Evolutionary conservation across 2,888 invertebrate genomes (phyloP).

Genomic region (Vannuccia rotundouncinata): DNA sequence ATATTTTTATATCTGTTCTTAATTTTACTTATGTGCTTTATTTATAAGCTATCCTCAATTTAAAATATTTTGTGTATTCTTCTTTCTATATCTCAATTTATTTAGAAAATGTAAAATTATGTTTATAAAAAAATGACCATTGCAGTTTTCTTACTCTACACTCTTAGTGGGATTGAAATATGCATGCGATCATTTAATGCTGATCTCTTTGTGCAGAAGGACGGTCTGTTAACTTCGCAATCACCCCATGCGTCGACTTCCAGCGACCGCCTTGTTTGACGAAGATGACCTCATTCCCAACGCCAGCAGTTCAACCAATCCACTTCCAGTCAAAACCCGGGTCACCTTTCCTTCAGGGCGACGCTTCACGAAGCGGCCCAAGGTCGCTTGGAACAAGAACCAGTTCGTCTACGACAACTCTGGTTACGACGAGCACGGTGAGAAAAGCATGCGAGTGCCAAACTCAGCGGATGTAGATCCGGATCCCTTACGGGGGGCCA

Average conservation of each 20-base stretch:
- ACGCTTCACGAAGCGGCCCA: neutral
- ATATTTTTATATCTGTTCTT: too few species aligned
- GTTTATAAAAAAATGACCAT: too few species aligned
- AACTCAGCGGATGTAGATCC: neutral
- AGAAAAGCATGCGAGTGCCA: neutral
- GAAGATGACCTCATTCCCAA: neutral
- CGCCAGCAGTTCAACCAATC: neutral
- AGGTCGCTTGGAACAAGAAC: neutral
- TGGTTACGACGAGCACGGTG: neutral
- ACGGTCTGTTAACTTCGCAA: too few species aligned
- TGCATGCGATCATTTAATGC: too few species aligned
- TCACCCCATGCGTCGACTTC: neutral
- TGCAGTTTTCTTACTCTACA: too few species aligned
- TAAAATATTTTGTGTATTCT: too few species aligned
- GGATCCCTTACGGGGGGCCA: neutral
- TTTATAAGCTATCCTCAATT: too few species aligned
- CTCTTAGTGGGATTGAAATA: too few species aligned
- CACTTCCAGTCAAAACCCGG: neutral
- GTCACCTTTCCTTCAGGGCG: neutral
- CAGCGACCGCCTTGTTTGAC: neutral
- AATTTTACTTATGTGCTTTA: too few species aligned
- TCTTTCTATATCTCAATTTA: too few species aligned
- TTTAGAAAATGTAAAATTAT: too few species aligned
- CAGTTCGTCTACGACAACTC: neutral
- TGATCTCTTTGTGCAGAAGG: too few species aligned